These are phyloP conservation scores for Epizoanthus ramosus DNA, from an alignment of 92 coral and sea anemone species.

Conservation along the genomic window DNA sequence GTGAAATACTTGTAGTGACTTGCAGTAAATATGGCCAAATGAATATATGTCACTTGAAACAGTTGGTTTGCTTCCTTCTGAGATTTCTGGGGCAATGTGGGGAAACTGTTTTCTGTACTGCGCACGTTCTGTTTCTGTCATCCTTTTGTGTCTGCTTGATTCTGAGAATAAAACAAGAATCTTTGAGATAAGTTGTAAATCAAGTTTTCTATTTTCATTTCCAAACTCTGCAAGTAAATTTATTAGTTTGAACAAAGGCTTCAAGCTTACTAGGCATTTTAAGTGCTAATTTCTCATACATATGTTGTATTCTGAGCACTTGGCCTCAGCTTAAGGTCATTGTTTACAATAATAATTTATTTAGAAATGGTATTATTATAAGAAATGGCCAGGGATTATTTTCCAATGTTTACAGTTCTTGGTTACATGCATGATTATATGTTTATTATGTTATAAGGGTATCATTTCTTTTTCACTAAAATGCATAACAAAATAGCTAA, in stretches of 20 bases:
- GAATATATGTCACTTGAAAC: constrained; percentile 43
- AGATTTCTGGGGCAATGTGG: constrained; percentile 52
- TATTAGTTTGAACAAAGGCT: too few relatives aligned
- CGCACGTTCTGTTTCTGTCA: constrained; percentile 36
- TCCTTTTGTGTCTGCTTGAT: constrained; percentile 19
- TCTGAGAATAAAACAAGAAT: constrained; percentile 11
- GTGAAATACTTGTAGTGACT: constrained; percentile 24
- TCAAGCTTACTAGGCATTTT: too few relatives aligned
- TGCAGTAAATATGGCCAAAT: constrained; percentile 55
- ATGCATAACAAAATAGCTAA: background rate
- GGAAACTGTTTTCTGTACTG: constrained; percentile 47
- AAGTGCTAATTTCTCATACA: background rate
- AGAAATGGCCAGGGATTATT: constrained; percentile 7
- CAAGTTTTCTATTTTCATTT: too few relatives aligned
- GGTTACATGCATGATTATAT: constrained; percentile 3
- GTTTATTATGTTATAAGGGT: constrained; percentile 7
- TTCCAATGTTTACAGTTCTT: constrained; percentile 9
- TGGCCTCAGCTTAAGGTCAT: constrained; percentile 7
- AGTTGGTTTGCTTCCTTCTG: constrained; percentile 33
- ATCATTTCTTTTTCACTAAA: constrained; percentile 17
- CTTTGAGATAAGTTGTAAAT: too few relatives aligned
- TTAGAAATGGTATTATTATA: background rate
- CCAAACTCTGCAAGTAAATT: too few relatives aligned
- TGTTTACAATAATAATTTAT: background rate
- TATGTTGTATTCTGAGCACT: constrained; percentile 6